phyloP scores from a whole-genome alignment of 2,888 invertebrate genomes.

The Anthophora plumipes region DNA sequence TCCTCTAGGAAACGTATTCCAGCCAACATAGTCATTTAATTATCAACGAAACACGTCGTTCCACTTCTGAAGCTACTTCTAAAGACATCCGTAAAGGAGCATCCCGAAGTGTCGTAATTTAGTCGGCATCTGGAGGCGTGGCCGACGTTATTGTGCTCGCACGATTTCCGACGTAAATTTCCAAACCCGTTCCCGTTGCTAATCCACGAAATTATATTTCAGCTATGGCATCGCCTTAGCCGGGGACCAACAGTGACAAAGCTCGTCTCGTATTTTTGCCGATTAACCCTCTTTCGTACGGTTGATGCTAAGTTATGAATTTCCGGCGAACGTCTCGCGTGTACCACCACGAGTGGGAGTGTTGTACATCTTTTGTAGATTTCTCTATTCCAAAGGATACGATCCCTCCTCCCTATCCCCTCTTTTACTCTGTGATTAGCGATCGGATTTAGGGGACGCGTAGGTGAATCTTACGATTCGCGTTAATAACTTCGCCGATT shows the following conservation, averaged over 20 bases:
- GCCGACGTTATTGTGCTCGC: slow-evolving; percentile 37
- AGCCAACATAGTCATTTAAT: background rate
- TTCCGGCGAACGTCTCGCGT: slow-evolving; percentile 70
- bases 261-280: slow-evolving; percentile 79
- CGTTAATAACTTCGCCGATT: slow-evolving; percentile 15
- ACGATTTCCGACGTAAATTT: slow-evolving; percentile 67
- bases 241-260: slow-evolving; percentile 55
- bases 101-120: slow-evolving; percentile 26
- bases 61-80: background rate
- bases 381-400: slow-evolving; percentile 60
- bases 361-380: slow-evolving; percentile 56
- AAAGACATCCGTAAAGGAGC: background rate
- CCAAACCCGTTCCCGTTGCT: slow-evolving; percentile 60
- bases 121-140: slow-evolving; percentile 52
- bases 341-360: slow-evolving; percentile 55
- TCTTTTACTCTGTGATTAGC: slow-evolving; percentile 31
- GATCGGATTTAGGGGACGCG: slow-evolving; percentile 40
- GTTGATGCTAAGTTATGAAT: slow-evolving; percentile 82
- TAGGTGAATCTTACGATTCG: slow-evolving; percentile 33
- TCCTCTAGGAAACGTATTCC: background rate
- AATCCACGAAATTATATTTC: slow-evolving; percentile 82
- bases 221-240: slow-evolving; percentile 54
- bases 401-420: no score
- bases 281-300: slow-evolving; percentile 79
- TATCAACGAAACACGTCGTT: background rate